Evolutionary conservation across 1,140 invertebrate species (phyloP).

Genomic region (Drosophila suzukii): DNA sequence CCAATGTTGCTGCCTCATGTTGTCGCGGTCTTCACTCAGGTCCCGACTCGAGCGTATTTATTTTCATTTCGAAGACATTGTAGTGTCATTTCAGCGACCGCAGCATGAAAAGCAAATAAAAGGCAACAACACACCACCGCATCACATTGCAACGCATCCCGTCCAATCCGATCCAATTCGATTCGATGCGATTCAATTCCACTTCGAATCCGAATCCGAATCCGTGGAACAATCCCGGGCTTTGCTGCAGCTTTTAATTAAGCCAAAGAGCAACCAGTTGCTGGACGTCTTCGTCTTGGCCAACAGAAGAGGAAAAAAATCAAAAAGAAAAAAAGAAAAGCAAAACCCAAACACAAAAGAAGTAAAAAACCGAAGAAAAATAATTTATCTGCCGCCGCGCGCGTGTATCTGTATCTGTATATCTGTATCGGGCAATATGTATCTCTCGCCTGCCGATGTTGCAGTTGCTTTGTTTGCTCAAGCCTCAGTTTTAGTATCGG

Average conservation of each 20-base stretch:
- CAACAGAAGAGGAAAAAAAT: slow-evolving; percentile 11
- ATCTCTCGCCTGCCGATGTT: slow-evolving; percentile 48
- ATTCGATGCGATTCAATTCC: slow-evolving; percentile 44
- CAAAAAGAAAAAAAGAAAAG: slow-evolving; percentile 5
- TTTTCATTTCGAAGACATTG: slow-evolving; percentile 81
- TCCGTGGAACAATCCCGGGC: slow-evolving; percentile 74
- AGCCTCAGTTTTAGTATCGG: slow-evolving; percentile 55
- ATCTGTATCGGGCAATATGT: slow-evolving; percentile 43
- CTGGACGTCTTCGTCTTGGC: slow-evolving; percentile 50
- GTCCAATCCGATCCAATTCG: slow-evolving; percentile 44
- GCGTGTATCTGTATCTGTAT: slow-evolving; percentile 58
- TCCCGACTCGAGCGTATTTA: slow-evolving; percentile 64
- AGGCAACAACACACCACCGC: slow-evolving; percentile 40
- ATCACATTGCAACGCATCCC: slow-evolving; percentile 38
- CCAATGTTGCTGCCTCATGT: slow-evolving; percentile 45
- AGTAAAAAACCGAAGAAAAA: slow-evolving; percentile 47
- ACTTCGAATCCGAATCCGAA: slow-evolving; percentile 37
- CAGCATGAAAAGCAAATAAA: slow-evolving; percentile 79
- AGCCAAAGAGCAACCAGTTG: slow-evolving; percentile 78
- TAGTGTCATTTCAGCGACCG: slow-evolving; percentile 81
- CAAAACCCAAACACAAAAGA: slow-evolving; percentile 18
- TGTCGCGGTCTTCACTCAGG: slow-evolving; percentile 38
- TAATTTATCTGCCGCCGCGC: slow-evolving; percentile 77
- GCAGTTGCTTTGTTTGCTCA: slow-evolving; percentile 66
- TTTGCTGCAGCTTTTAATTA: slow-evolving; percentile 79